A percentile compares a stretch with the other conserved stretches of the same genome.
Evolutionary conservation across 2,113 vertebrate species (phyloP).

Genomic region (Machaerirhynchus nigripectus): DNA sequence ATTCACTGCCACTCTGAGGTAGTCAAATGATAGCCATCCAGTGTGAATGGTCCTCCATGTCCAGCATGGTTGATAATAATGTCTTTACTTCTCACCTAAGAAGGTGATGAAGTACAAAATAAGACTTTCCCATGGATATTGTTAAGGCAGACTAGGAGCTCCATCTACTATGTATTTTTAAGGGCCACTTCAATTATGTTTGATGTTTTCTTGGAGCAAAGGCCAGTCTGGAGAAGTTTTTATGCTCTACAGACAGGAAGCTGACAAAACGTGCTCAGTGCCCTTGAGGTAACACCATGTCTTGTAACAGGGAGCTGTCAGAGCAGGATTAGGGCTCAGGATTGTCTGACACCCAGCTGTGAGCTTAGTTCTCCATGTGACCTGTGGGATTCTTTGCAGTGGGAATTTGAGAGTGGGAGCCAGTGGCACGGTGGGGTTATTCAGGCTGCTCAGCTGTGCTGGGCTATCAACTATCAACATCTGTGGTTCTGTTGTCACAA

Average conservation of each 20-base stretch:
- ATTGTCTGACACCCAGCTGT: conserved; percentile 30
- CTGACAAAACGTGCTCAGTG: not conserved
- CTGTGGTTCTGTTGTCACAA: not conserved
- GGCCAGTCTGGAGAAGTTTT: not conserved
- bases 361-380: not conserved
- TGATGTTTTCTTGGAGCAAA: not conserved
- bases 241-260: not conserved
- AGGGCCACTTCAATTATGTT: not conserved
- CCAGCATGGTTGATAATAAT: not conserved
- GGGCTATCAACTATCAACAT: conserved; percentile 2
- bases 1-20: not conserved
- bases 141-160: not conserved
- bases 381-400: not conserved
- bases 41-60: not conserved
- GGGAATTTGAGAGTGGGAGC: not conserved
- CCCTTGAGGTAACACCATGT: not conserved
- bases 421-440: not conserved
- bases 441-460: conserved; percentile 3
- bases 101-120: not conserved
- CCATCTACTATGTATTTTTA: not conserved
- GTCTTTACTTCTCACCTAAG: not conserved
- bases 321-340: not conserved
- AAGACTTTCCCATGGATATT: not conserved
- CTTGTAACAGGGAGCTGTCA: not conserved
- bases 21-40: not conserved